A percentile compares a stretch with the other conserved stretches of the same genome.
Conservation (phyloP, 35 echinoderm and acorn worm genomes). For the Holothuria glaberrima region DNA sequence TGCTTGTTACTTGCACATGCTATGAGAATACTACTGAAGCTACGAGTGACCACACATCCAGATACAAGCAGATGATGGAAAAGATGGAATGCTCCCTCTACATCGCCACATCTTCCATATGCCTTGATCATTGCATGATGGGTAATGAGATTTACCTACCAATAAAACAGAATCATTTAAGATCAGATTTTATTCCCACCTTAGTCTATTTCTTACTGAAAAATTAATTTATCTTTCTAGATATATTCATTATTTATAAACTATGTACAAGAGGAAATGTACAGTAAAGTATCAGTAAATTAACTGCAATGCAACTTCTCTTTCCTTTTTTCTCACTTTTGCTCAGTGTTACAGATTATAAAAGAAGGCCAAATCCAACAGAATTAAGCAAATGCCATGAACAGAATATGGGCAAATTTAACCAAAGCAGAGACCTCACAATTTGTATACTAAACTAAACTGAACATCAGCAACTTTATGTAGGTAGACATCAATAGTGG, state of each 20-base stretch:
- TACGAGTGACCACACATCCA: conserved; percentile 49
- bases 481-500: no score
- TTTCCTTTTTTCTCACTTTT: no score
- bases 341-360: no score
- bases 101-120: conserved; percentile 93
- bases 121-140: conserved; percentile 97
- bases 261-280: no score
- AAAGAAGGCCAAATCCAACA: no score
- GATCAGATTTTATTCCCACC: neutral
- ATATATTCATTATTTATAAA: neutral
- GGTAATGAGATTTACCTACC: conserved; percentile 83
- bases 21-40: conserved; percentile 83
- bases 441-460: no score
- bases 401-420: no score
- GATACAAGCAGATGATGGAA: conserved; percentile 82
- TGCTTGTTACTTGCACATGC: conserved; percentile 89
- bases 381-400: no score
- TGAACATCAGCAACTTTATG: no score
- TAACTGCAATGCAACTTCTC: no score
- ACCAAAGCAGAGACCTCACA: no score
- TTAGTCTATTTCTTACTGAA: neutral
- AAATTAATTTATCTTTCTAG: neutral
- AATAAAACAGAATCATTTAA: neutral
- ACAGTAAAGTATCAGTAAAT: no score
- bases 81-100: conserved; percentile 77